A percentile compares a stretch with the other conserved stretches of the same genome.
Evolutionary conservation across 2,113 vertebrate genomes (phyloP).

Genomic region (Scomber japonicus): DNA sequence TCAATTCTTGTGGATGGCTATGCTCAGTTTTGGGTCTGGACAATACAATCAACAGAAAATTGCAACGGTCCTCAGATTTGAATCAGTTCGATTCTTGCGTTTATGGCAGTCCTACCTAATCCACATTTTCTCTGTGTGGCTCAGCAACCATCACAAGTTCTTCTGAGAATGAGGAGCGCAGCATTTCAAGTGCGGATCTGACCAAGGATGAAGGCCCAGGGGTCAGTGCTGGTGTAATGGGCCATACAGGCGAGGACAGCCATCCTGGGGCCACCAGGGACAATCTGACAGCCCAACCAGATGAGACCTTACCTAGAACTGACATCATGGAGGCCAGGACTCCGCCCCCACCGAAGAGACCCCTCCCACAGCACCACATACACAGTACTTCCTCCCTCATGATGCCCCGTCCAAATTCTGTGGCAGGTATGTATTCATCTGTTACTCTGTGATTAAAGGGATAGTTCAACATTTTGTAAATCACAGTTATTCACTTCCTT

Average conservation of each 20-base stretch:
- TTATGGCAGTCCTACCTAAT: constrained; percentile 1
- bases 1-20: neutral
- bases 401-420: constrained; percentile 97
- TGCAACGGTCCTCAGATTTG: neutral
- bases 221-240: constrained; percentile 65
- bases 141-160: constrained; percentile 97
- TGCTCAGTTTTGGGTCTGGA: neutral
- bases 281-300: constrained; percentile 67
- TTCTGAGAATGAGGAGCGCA: constrained; percentile 97
- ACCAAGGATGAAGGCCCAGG: constrained; percentile 89
- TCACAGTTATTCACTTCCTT: neutral
- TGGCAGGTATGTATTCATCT: constrained; percentile 89
- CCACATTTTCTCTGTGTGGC: constrained; percentile 39
- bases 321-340: constrained; percentile 74
- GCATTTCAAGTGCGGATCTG: constrained; percentile 93
- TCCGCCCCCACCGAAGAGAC: constrained; percentile 81
- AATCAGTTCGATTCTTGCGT: neutral
- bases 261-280: constrained; percentile 88
- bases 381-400: constrained; percentile 89
- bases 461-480: neutral
- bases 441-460: neutral
- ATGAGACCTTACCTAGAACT: constrained; percentile 64
- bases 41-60: neutral
- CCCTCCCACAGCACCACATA: constrained; percentile 81
- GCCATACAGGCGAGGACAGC: constrained; percentile 82